These are phyloP conservation scores for Himalopsyche kuldschensis DNA, from an alignment of 2,888 invertebrate species.

Conservation along the genomic window DNA sequence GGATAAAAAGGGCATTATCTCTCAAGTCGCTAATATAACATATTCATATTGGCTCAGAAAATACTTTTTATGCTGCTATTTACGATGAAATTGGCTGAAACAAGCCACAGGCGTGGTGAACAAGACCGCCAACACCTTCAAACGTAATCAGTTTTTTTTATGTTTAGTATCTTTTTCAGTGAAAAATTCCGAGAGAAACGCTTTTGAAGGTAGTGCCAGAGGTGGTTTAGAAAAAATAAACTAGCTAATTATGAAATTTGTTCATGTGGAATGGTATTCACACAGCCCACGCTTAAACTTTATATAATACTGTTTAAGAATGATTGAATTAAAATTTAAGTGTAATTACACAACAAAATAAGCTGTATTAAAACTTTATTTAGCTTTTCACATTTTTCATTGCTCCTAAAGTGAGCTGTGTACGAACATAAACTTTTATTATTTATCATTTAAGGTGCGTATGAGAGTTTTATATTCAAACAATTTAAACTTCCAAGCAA, in stretches of 20 bases:
- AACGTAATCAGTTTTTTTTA: background rate
- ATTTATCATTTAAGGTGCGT: too few species aligned
- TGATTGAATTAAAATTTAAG: too few species aligned
- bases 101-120: background rate
- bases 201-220: background rate
- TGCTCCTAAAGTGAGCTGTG: too few species aligned
- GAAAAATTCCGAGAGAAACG: background rate
- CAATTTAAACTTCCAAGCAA: too few species aligned
- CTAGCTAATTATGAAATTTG: background rate
- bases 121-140: background rate
- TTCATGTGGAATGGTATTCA: too few species aligned
- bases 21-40: background rate
- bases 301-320: too few species aligned
- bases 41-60: conserved; percentile 16
- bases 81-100: background rate
- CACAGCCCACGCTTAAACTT: too few species aligned
- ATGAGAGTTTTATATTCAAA: too few species aligned
- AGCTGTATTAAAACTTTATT: too few species aligned
- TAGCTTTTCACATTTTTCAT: too few species aligned
- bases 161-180: background rate
- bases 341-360: too few species aligned
- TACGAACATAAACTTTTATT: too few species aligned
- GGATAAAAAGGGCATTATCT: background rate
- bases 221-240: background rate
- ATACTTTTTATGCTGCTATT: background rate